Evolutionary conservation across 2,888 invertebrate genomes (phyloP).

Genomic region (Eilema depressum): DNA sequence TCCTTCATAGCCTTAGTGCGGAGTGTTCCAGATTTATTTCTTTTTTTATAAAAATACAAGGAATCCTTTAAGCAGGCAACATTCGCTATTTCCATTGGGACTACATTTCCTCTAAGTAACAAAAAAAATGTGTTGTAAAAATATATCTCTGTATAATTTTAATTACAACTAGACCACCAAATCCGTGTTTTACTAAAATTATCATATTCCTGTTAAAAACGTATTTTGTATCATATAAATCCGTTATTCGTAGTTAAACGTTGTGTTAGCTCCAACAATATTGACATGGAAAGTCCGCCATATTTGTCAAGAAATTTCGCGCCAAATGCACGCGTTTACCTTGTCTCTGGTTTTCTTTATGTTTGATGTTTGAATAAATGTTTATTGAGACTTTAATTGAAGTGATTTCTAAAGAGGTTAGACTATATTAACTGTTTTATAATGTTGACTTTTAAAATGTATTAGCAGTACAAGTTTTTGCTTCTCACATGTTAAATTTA

Average conservation of each 20-base stretch:
- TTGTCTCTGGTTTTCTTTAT: conserved; percentile 36
- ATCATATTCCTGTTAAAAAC: conserved; percentile 39
- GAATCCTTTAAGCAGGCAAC: no score
- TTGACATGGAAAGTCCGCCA: conserved; percentile 49
- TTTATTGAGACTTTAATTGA: conserved; percentile 7
- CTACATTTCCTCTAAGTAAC: no score
- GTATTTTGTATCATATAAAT: conserved; percentile 25
- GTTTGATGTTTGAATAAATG: conserved; percentile 24
- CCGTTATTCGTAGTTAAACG: conserved; percentile 35
- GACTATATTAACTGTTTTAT: background rate
- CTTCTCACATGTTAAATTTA: background rate
- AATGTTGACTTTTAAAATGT: background rate
- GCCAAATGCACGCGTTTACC: conserved; percentile 46
- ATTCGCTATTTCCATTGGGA: no score
- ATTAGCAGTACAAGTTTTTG: background rate
- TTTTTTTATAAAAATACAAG: no score
- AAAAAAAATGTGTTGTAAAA: no score
- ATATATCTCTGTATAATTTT: no score
- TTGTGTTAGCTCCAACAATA: conserved; percentile 30
- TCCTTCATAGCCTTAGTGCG: no score
- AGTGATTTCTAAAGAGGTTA: conserved; percentile 8
- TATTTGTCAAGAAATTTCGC: conserved; percentile 51
- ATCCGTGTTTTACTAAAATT: conserved; percentile 15
- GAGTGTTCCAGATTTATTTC: no score
- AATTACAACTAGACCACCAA: conserved; percentile 34